Evolutionary conservation across 2,888 invertebrate species (phyloP).

Genomic region (Zaprionus lineosus): DNA sequence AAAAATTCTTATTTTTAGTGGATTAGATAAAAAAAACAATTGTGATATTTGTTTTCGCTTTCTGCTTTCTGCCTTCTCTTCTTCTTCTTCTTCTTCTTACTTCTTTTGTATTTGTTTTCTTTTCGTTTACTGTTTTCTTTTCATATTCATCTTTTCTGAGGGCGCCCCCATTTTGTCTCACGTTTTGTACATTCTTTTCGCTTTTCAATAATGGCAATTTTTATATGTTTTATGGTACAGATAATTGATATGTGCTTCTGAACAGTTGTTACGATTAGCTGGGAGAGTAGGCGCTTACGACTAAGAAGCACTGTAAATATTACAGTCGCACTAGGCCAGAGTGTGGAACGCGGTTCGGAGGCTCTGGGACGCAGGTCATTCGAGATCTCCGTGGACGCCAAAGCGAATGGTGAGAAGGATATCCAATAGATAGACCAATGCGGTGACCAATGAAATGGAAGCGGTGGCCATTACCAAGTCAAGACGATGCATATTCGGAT

Average conservation of each 20-base stretch:
- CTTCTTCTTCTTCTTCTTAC: no score
- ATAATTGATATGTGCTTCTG: constrained; percentile 28
- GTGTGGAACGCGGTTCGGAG: constrained; percentile 15
- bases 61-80: no score
- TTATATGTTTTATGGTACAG: constrained; percentile 43
- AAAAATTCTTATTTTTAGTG: constrained; percentile 55
- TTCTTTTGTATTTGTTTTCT: no score
- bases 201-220: constrained; percentile 68
- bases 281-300: constrained; percentile 38
- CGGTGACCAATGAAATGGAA: constrained; percentile 77
- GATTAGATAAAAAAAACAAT: constrained; percentile 56
- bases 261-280: constrained; percentile 55
- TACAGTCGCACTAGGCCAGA: constrained; percentile 50
- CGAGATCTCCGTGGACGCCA: constrained; percentile 81
- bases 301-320: constrained; percentile 67
- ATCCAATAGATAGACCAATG: constrained; percentile 80
- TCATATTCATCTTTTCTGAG: no score
- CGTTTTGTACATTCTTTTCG: constrained; percentile 63
- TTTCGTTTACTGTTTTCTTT: no score
- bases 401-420: constrained; percentile 80
- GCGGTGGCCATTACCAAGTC: constrained; percentile 81
- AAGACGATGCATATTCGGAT: constrained; percentile 82
- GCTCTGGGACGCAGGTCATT: constrained; percentile 61
- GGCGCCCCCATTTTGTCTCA: no score
- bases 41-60: no score